A percentile compares a stretch with the other conserved stretches of the same genome.
Evolutionary conservation across 2,797 vertebrate genomes (phyloP).

Genomic region (Decapterus maruadsi): DNA sequence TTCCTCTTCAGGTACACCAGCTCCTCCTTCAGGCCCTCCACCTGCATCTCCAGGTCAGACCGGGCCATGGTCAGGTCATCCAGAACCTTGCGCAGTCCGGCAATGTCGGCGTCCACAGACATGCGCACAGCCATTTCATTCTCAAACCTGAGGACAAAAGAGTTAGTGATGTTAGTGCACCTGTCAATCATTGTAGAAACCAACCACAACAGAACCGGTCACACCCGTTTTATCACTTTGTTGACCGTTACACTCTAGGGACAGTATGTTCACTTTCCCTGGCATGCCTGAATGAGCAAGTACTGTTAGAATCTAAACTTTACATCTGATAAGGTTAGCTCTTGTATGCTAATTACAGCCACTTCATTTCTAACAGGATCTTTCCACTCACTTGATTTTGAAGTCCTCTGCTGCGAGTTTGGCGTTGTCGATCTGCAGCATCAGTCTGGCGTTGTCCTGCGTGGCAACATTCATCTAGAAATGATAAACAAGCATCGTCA

Average conservation of each 20-base stretch:
- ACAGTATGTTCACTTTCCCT: conserved; percentile 7
- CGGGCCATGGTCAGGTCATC: conserved; percentile 82
- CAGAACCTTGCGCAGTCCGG: conserved; percentile 77
- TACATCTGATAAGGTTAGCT: background rate
- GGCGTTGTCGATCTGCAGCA: conserved; percentile 85
- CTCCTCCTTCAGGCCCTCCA: conserved; percentile 85
- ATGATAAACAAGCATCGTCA: background rate
- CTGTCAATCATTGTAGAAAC: background rate
- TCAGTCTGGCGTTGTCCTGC: conserved; percentile 74
- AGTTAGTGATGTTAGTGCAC: background rate
- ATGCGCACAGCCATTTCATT: conserved; percentile 76
- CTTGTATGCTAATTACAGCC: background rate
- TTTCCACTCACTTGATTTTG: conserved; percentile 81
- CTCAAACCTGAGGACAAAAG: conserved; percentile 73
- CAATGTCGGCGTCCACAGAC: conserved; percentile 81
- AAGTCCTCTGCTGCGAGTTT: conserved; percentile 86
- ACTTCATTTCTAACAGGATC: too few species aligned
- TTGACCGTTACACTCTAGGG: conserved; percentile 25
- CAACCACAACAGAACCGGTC: conserved; percentile 57
- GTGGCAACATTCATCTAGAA: conserved; percentile 73
- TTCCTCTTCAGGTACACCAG: conserved; percentile 85
- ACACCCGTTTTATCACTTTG: conserved; percentile 37
- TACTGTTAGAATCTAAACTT: background rate
- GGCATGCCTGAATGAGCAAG: background rate
- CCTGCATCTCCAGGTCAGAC: conserved; percentile 83